Evolutionary conservation across 1,140 invertebrate genomes (phyloP).

Genomic region (Delia radicum): DNA sequence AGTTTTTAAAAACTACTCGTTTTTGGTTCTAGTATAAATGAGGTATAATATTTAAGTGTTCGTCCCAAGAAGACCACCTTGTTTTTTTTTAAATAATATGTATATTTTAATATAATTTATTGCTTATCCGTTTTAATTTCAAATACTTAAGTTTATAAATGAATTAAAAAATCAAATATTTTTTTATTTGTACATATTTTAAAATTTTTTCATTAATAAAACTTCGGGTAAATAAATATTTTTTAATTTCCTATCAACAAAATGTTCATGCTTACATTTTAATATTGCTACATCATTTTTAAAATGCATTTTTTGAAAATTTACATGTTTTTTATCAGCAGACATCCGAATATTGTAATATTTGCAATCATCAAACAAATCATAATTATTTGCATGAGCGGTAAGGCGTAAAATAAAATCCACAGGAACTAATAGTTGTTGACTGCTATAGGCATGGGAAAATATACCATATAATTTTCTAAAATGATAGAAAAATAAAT

Average conservation of each 20-base stretch:
- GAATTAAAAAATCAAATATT: too few relatives aligned
- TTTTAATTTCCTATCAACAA: slow-evolving; percentile 43
- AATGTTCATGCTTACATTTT: slow-evolving; percentile 33
- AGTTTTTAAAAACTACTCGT: too few relatives aligned
- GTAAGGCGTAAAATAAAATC: slow-evolving; percentile 48
- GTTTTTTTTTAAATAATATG: too few relatives aligned
- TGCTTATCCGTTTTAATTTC: too few relatives aligned
- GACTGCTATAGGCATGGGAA: slow-evolving; percentile 60
- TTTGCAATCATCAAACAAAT: slow-evolving; percentile 41
- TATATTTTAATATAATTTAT: too few relatives aligned
- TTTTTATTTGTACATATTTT: too few relatives aligned
- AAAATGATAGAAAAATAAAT: slow-evolving; percentile 34
- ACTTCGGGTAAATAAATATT: slow-evolving; percentile 46
- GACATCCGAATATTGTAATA: slow-evolving; percentile 42
- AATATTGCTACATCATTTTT: slow-evolving; percentile 30
- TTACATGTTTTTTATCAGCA: slow-evolving; percentile 34
- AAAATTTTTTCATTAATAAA: slow-evolving; percentile 43
- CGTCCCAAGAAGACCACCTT: too few relatives aligned
- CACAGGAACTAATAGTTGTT: slow-evolving; percentile 58
- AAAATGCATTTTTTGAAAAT: slow-evolving; percentile 48
- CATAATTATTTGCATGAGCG: slow-evolving; percentile 37
- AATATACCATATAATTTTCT: slow-evolving; percentile 59
- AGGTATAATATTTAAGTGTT: too few relatives aligned
- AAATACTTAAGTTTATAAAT: too few relatives aligned
- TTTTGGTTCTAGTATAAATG: too few relatives aligned